Base-by-base conservation (phyloP, 2,113 vertebrate genomes). In the Halichoerus grypus region DNA sequence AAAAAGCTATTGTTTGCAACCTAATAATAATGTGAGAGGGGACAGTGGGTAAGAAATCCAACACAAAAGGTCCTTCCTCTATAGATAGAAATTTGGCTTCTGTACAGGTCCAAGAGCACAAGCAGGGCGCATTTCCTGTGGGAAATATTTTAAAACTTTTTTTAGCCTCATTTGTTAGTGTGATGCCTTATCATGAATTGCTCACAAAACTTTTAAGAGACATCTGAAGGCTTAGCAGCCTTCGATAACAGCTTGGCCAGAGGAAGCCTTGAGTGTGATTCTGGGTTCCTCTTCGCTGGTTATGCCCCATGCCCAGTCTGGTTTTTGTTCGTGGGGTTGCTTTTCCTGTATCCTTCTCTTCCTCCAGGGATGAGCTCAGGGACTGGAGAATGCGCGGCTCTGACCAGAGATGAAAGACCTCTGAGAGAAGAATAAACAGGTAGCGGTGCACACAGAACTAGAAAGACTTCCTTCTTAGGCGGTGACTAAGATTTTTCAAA, bases 1-100 rank as follows among this genome's bases (percentile, higher is more conserved):
- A 98, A 98, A 97, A 97, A 95, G 53, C 97, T 97, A 99, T 99
- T 99, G 98, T 99, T 99, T 97, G 57, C 72, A 98, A 89, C 81
- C 93, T 96, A 98, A 97, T 98, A 98, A 97, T 88, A 96, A 97
- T 97, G 88, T 98, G 97, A 97, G 88, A 67, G 74, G 39, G 67
- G 77, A 93, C 98, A 96, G 95, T 1, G 36, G 21, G 5, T 11
- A 22, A 74, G 98, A 98, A 97, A 98, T 94, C 51, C 82, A 98
- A 95, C 77, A 93, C 97, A 97, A 98, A 98, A 98, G 96, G 96
- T 96, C 95, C 96, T 99, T 98, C 98, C 98, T 99, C 94, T 94
- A 46, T 18, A 97, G 98, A 98, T 98, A 98, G 98, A 98, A 94
- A 92, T 51, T 98, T 99, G 98, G 95, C 97, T 97, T 93, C 89